Evolutionary conservation across 2,797 vertebrate species (phyloP), one percentile per base, ranked within the genome.

Genomic region (Poecilia velifera): DNA sequence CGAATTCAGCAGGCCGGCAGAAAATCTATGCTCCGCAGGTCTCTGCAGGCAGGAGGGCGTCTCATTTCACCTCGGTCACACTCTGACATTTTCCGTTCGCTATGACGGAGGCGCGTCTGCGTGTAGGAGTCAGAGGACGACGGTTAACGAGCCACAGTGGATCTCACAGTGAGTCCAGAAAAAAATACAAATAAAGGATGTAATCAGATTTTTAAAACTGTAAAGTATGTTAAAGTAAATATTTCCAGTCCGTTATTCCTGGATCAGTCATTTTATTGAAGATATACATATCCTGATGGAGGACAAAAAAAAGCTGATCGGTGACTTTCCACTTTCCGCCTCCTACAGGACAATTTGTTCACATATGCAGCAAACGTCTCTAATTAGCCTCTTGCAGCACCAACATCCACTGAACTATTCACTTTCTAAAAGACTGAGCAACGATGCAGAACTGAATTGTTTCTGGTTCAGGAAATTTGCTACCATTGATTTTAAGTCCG

Each of bases 21-120:
- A 76, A 88, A 90, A 92, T 92, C 92, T 41, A 88, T 92, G 36
- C 53, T 80, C 74, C 74, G 83, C 84, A 79, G 85, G 73, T 85
- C 66, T 53, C 72, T n/a, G 85, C 77, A 73, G 74, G 80, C 25
- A 9, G 72, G 71, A 71, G 53, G 75, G 14, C 16, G 47, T 76
- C 31, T 9, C 74, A 10, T 1, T 83, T 86, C 85, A 90, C 79
- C 86, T 84, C 76, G 12, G 76, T 81, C 78, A 78, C 81, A 49
- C 51, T 49, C 81, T 92, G 91, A 89, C 92, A 93, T 92, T 93
- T 89, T 62, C 76, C 13, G 75, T 51, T 45, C 79, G 36, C 73
- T 18, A 43, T 59, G 62, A 80, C 78, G 5, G 53, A 87, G 73
- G 80, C 77, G 34, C 5, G 57, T 2, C 82, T 72, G 71, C 68